Base-by-base conservation (phyloP, 1,140 invertebrate genomes). In the Augochlora pura region DNA sequence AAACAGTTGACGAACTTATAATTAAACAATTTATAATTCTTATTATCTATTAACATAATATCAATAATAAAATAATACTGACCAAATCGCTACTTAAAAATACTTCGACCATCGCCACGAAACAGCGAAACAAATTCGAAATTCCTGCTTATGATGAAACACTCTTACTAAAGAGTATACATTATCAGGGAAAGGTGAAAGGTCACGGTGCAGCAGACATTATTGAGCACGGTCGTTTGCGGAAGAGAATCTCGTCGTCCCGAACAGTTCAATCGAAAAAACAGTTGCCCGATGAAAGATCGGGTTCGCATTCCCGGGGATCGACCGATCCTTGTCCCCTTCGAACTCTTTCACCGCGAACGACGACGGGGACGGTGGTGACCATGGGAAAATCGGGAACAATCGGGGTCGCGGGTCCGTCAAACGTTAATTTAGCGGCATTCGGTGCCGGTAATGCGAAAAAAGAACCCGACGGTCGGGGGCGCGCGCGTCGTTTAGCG, bases 341-440 rank as follows among this genome's bases (percentile, higher is more conserved):
- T 9, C 63, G 38, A 23, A 12, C n/a, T 0, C 4, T 66, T 46
- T 23, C 14, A 1, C n/a, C n/a, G 23, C 38, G 42, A 14, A 3
- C 3, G 32, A 0, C 0, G 21, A 39, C 12, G 39, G n/a, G 7
- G 18, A 64, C 10, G 42, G 42, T 12, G 42, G 14, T 3, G 5
- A 21, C 10, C 25, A 64, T 57, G 14, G 6, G 23, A 73, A n/a
- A 65, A 64, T 9, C 25, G 12, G 49, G 12, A 46, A 75, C 63
- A 75, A 59, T 42, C 59, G 16, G 18, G 39, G 16, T 4, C 70
- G 5, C 2, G 8, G 21, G 49, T 65, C n/a, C 12, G n/a, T 23
- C n/a, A 46, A 66, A 32, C 74, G 64, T 69, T 62, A 49, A 49
- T 68, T 77, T 63, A 49, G 49, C 38, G 10, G 16, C 23, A 18